Evolutionary conservation across 2,797 vertebrate species (phyloP).

Genomic region (Pseudopleuronectes americanus): DNA sequence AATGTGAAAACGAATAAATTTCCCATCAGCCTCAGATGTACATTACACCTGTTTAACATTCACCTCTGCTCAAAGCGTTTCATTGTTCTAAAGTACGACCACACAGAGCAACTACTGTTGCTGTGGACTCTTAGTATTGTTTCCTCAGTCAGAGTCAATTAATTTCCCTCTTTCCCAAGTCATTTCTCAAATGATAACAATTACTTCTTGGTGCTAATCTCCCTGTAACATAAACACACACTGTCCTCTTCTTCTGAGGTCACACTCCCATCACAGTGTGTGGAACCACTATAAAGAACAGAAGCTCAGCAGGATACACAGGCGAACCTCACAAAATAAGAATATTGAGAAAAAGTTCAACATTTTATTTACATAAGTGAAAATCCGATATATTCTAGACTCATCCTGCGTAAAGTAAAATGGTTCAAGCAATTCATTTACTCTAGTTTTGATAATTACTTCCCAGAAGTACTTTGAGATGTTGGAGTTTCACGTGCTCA

Average conservation of each 20-base stretch:
- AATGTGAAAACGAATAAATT: not conserved
- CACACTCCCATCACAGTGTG: not conserved
- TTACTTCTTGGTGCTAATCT: not conserved
- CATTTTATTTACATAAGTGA: not conserved
- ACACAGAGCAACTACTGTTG: not conserved
- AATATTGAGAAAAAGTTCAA: too few relatives aligned
- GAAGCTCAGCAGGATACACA: not conserved
- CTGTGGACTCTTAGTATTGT: not conserved
- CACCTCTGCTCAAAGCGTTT: not conserved
- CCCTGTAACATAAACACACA: not conserved
- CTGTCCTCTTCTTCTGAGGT: not conserved
- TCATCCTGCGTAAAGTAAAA: too few relatives aligned
- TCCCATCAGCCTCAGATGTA: not conserved
- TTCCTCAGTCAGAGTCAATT: not conserved
- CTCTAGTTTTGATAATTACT: too few relatives aligned
- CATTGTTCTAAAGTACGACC: not conserved
- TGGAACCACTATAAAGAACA: not conserved
- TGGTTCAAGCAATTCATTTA: not conserved
- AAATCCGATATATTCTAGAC: not conserved
- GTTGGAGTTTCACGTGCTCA: not conserved
- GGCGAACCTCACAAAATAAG: too few relatives aligned
- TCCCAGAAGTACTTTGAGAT: too few relatives aligned
- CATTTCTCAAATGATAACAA: not conserved
- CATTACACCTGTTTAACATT: not conserved
- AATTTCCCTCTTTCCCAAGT: not conserved